Conservation (phyloP, 2,888 invertebrate species). For the Heliconius aoede region DNA sequence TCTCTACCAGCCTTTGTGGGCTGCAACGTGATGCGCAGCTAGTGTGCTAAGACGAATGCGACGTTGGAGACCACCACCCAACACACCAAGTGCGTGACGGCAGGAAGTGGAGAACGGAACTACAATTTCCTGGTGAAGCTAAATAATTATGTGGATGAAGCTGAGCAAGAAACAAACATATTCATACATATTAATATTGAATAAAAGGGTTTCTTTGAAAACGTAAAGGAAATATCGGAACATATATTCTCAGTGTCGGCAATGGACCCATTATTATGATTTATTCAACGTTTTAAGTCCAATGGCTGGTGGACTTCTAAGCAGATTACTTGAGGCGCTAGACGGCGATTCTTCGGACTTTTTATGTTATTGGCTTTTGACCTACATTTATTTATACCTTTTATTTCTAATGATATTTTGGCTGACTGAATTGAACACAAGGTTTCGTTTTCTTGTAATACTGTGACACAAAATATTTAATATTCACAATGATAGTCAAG, state of each 20-base stretch:
- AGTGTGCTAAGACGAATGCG: too few relatives aligned
- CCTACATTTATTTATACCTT: constrained; percentile 13
- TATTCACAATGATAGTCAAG: too few relatives aligned
- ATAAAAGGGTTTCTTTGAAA: neutral
- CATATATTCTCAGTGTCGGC: constrained; percentile 7
- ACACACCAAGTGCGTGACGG: too few relatives aligned
- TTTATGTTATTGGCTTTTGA: constrained; percentile 20
- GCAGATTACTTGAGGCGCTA: constrained; percentile 18
- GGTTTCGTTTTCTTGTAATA: neutral
- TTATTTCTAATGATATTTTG: neutral
- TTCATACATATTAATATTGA: neutral
- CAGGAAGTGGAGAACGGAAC: too few relatives aligned
- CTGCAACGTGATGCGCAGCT: too few relatives aligned
- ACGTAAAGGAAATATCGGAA: constrained; percentile 5
- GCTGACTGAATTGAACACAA: neutral
- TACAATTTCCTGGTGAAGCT: too few relatives aligned
- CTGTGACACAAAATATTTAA: neutral
- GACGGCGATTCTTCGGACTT: neutral
- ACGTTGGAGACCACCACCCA: too few relatives aligned
- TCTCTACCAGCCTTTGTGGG: too few relatives aligned
- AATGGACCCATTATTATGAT: constrained; percentile 26
- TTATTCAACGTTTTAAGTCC: constrained; percentile 21
- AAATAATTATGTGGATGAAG: too few relatives aligned
- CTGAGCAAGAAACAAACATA: too few relatives aligned
- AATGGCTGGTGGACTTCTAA: constrained; percentile 23